Percentiles rank a stretch among this genome's conserved stretches.
These are phyloP conservation scores for Perizoma flavofasciatum DNA, from an alignment of 2,888 invertebrate genomes.

Conservation along the genomic window DNA sequence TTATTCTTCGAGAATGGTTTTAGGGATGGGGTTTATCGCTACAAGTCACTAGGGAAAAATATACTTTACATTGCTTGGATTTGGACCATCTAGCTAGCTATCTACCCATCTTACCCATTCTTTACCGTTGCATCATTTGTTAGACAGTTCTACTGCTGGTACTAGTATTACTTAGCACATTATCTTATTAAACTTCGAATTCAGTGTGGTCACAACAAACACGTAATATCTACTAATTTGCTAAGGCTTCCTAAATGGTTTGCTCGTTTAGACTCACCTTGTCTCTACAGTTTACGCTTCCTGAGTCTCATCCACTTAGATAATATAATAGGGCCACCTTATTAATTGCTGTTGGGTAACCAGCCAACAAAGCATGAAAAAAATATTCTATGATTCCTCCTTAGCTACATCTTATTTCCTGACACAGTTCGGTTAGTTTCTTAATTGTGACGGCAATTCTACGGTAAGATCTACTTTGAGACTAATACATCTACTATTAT, in stretches of 20 bases:
- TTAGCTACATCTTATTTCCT: background rate
- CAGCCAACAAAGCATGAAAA: background rate
- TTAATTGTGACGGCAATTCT: background rate
- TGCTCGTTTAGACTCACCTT: constrained; percentile 54
- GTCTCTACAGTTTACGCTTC: constrained; percentile 34
- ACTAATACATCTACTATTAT: too few relatives aligned
- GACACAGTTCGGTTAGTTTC: background rate
- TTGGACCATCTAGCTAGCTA: too few relatives aligned
- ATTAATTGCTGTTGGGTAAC: constrained; percentile 17
- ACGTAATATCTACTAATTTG: constrained; percentile 41
- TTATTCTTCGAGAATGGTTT: too few relatives aligned
- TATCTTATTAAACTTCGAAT: background rate
- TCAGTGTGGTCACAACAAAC: constrained; percentile 46
- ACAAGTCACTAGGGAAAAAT: too few relatives aligned
- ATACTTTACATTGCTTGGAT: too few relatives aligned
- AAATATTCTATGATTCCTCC: too few relatives aligned
- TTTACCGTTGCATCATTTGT: too few relatives aligned
- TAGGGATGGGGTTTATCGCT: too few relatives aligned
- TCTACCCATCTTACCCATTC: too few relatives aligned
- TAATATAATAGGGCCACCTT: constrained; percentile 30
- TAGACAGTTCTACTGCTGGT: too few relatives aligned
- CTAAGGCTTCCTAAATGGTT: constrained; percentile 68
- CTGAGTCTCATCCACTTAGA: constrained; percentile 25
- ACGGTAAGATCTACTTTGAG: too few relatives aligned
- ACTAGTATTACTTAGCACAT: too few relatives aligned